Evolutionary conservation across 2,113 vertebrate species (phyloP).

Genomic region (Trichechus manatus): DNA sequence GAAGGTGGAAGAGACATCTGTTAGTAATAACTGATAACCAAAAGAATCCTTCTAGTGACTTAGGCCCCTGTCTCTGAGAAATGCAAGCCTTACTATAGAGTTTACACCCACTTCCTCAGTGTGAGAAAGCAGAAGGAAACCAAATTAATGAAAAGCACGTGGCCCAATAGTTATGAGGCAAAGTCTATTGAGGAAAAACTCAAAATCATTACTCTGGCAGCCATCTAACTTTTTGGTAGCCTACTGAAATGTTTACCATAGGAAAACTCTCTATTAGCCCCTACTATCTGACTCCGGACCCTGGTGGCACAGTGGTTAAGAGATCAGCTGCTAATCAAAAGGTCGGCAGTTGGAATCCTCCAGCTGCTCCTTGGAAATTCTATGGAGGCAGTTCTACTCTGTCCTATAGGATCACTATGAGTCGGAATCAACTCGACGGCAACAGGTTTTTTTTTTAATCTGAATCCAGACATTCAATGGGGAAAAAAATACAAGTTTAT

Average conservation of each 20-base stretch:
- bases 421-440: too few relatives aligned
- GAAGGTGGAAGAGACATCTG: background rate
- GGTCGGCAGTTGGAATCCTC: too few relatives aligned
- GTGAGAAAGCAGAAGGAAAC: background rate
- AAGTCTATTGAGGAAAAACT: background rate
- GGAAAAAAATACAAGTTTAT: background rate
- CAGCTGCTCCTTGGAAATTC: too few relatives aligned
- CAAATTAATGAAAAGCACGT: background rate
- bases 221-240: background rate
- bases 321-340: too few relatives aligned
- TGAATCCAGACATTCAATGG: constrained; percentile 13
- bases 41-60: background rate
- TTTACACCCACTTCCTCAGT: background rate
- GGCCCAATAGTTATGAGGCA: background rate
- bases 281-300: background rate
- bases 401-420: too few relatives aligned
- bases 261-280: background rate
- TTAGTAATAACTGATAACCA: background rate
- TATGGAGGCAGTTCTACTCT: too few relatives aligned
- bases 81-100: background rate
- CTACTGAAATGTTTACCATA: background rate
- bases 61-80: background rate
- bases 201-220: background rate
- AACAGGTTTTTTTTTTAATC: too few relatives aligned
- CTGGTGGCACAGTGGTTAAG: too few relatives aligned